Percentiles rank a stretch among this genome's conserved stretches.
Evolutionary conservation across 2,113 vertebrate genomes (phyloP).

Genomic region (Pseudorasbora parva): DNA sequence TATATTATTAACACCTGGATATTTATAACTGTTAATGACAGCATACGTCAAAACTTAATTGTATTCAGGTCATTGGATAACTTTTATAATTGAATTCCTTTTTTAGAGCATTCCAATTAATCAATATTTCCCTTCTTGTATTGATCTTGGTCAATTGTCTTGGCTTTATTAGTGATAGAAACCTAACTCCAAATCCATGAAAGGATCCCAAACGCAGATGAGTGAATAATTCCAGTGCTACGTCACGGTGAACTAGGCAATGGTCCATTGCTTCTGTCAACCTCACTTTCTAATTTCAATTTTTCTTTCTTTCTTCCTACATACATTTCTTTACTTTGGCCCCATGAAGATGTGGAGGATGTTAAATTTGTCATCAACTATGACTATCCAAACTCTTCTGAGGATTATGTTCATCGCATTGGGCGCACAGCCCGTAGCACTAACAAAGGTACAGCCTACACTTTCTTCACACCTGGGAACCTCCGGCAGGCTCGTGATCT

Average conservation of each 20-base stretch:
- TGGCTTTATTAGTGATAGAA: not conserved
- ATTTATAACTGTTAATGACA: not conserved
- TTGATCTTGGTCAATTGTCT: not conserved
- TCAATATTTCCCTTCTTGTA: no score
- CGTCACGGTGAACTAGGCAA: not conserved
- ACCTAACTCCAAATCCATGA: not conserved
- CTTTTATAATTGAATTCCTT: not conserved
- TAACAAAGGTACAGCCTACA: conserved; percentile 98
- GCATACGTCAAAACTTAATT: not conserved
- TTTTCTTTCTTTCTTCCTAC: not conserved
- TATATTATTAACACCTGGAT: not conserved
- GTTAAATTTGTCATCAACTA: conserved; percentile 99
- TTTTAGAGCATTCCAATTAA: not conserved
- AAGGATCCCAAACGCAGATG: not conserved
- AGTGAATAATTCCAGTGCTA: not conserved
- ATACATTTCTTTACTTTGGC: conserved; percentile 33
- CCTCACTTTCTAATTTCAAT: not conserved
- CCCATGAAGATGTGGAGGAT: conserved; percentile 91
- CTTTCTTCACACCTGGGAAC: conserved; percentile 98
- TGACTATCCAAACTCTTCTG: conserved; percentile 97
- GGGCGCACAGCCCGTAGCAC: conserved; percentile 96
- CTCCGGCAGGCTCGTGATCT: conserved; percentile 93
- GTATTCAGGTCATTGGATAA: not conserved
- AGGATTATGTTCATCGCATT: conserved; percentile 97
- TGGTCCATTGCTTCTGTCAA: not conserved